Evolutionary conservation across 2,797 vertebrate genomes (phyloP).

Genomic region (Brachyalestes nurse): DNA sequence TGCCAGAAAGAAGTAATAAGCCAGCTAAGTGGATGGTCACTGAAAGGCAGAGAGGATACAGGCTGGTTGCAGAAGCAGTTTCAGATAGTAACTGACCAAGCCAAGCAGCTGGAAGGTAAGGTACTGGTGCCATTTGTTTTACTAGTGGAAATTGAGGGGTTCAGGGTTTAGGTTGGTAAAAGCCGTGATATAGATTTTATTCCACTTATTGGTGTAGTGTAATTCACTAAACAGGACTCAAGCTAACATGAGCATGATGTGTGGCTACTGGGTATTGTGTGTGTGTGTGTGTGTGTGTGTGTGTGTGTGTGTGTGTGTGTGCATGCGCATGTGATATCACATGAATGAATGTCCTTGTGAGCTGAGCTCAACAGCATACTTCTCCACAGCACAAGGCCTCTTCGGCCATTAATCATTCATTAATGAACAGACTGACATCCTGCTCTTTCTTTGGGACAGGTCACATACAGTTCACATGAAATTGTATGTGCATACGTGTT

Average conservation of each 20-base stretch:
- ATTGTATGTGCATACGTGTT: not conserved
- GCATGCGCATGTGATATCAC: conserved; percentile 48
- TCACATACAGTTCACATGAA: conserved; percentile 4
- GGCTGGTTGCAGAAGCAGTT: conserved; percentile 55
- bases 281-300: conserved; percentile 30
- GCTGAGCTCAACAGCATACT: conserved; percentile 62
- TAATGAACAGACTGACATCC: conserved; percentile 63
- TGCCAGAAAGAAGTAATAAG: conserved; percentile 51
- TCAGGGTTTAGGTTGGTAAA: not conserved
- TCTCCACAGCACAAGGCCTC: conserved; percentile 54
- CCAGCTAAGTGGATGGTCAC: conserved; percentile 62
- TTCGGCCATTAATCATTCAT: conserved; percentile 67
- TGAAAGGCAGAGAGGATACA: conserved; percentile 61
- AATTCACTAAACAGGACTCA: not conserved
- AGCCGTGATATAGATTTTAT: not conserved
- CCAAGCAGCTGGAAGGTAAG: conserved; percentile 73
- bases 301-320: conserved; percentile 39
- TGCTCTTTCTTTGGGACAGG: conserved; percentile 21
- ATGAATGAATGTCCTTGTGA: conserved; percentile 76
- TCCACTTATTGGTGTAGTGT: not conserved
- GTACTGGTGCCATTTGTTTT: not conserved
- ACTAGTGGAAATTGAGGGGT: not conserved
- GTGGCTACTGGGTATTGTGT: not conserved
- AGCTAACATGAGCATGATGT: conserved; percentile 10
- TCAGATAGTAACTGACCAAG: conserved; percentile 56